Percentiles rank a stretch among this genome's conserved stretches.
Conservation (phyloP, 2,888 invertebrate genomes). For the Zelleria hepariella region DNA sequence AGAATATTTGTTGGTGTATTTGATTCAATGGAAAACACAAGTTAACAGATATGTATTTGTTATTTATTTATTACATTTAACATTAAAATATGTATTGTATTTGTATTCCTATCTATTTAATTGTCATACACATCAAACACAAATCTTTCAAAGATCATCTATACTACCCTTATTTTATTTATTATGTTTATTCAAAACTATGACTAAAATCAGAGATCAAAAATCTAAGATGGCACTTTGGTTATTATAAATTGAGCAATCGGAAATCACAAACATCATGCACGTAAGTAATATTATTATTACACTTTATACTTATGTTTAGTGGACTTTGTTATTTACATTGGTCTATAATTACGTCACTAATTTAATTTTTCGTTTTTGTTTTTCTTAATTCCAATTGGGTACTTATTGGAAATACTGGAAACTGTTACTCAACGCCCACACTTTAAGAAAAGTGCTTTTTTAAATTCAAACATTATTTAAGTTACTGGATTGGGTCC, state of each 20-base stretch:
- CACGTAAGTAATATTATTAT: background rate
- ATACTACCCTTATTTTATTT: no score
- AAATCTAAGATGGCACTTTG: background rate
- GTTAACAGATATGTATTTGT: background rate
- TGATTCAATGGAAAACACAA: background rate
- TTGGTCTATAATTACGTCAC: background rate
- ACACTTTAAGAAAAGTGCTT: no score
- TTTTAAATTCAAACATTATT: no score
- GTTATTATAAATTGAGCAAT: constrained; percentile 1
- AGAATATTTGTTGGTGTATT: background rate
- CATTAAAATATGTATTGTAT: background rate
- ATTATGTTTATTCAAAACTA: background rate
- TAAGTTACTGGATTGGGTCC: no score
- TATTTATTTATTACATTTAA: background rate
- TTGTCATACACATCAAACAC: background rate
- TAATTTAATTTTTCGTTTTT: no score
- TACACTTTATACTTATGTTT: background rate
- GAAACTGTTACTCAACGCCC: no score
- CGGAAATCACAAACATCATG: background rate
- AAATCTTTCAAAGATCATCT: no score
- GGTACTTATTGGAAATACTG: no score
- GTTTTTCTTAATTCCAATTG: no score
- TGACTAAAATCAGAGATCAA: background rate
- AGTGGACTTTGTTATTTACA: background rate
- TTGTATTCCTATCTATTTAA: background rate